A percentile compares a stretch with the other conserved stretches of the same genome.
These are phyloP conservation scores for Aphrophora alni DNA, from an alignment of 2,888 invertebrate species.

Conservation along the genomic window DNA sequence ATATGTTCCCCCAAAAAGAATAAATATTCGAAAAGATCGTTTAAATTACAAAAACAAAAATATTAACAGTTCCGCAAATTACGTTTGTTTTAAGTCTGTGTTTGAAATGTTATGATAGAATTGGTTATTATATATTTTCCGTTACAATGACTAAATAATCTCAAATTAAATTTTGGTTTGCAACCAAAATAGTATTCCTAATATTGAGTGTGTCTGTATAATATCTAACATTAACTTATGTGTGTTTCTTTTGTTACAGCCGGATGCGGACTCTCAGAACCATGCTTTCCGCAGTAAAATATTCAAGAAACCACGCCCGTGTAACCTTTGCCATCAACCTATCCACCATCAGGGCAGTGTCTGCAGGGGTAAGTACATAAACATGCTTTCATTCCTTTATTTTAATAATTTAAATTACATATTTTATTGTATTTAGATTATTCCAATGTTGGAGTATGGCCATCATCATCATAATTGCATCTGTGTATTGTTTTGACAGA, in stretches of 20 bases:
- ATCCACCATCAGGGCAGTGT: slow-evolving; percentile 76
- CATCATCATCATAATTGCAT: no score
- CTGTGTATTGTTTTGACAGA: no score
- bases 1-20: no score
- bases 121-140: neutral
- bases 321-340: slow-evolving; percentile 80
- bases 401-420: neutral
- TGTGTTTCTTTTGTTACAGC: slow-evolving; percentile 60
- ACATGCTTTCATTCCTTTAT: neutral
- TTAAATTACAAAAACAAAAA: no score
- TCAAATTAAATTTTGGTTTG: no score
- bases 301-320: slow-evolving; percentile 75
- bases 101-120: no score
- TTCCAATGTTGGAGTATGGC: no score
- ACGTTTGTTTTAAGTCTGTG: no score
- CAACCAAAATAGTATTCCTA: neutral
- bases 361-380: slow-evolving; percentile 70
- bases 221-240: neutral
- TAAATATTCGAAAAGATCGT: no score
- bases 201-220: neutral
- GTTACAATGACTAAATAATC: neutral
- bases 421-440: slow-evolving; percentile 43
- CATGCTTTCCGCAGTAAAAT: slow-evolving; percentile 78
- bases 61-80: no score
- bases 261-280: slow-evolving; percentile 69